Conservation (phyloP, 2,113 vertebrate species). For the Erinaceus europaeus region DNA sequence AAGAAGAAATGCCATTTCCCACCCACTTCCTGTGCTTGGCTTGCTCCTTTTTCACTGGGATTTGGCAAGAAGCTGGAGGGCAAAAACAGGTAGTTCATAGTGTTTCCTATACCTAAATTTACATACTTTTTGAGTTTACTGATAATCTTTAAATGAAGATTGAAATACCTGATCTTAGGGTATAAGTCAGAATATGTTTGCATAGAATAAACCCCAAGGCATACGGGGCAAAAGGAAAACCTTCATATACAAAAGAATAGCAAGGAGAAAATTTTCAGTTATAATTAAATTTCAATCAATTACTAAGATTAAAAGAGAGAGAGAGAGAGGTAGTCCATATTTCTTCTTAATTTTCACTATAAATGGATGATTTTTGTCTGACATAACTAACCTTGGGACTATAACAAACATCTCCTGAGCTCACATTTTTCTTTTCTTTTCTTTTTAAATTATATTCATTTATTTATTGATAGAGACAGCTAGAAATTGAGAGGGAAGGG, state of each 20-base stretch:
- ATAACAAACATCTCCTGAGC: background rate
- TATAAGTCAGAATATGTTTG: background rate
- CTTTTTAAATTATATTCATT: no score
- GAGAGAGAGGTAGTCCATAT: background rate
- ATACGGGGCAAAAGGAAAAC: background rate
- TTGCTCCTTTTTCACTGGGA: background rate
- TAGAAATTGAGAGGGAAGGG: no score
- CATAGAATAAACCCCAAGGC: background rate
- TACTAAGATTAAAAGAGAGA: background rate
- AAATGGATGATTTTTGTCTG: background rate
- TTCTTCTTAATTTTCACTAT: background rate
- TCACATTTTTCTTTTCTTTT: no score
- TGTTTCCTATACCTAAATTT: background rate
- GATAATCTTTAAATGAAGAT: background rate
- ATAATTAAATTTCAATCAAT: background rate
- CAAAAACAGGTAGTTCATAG: background rate
- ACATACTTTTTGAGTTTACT: background rate
- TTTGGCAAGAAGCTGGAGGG: background rate
- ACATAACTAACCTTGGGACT: background rate
- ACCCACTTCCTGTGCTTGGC: background rate
- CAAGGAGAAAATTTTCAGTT: background rate
- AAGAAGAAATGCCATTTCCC: conserved; percentile 25
- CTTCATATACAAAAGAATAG: background rate
- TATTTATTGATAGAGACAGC: no score
- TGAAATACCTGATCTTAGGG: background rate